phyloP scores from a whole-genome alignment of 2,113 vertebrate species.

The Myiozetetes cayanensis region DNA sequence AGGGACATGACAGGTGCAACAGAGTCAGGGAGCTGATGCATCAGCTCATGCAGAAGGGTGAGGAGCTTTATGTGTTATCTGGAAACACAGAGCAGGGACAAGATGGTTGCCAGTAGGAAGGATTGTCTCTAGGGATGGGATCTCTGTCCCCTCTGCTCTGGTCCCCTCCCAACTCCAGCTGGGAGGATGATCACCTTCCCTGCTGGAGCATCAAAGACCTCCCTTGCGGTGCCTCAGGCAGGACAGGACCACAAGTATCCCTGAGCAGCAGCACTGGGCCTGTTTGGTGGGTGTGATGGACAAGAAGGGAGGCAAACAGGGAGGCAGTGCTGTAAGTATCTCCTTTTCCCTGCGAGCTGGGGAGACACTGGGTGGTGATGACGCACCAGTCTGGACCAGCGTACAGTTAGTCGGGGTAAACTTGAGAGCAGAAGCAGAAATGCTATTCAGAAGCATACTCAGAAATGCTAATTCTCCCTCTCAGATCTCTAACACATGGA shows the following conservation, averaged over 20 bases:
- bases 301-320: neutral
- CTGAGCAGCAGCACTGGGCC: neutral
- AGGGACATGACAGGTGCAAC: fast-evolving
- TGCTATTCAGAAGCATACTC: neutral
- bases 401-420: neutral
- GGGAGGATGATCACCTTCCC: neutral
- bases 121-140: neutral
- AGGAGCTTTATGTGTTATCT: neutral
- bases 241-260: neutral
- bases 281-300: neutral
- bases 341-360: neutral
- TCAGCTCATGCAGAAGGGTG: neutral
- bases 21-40: neutral
- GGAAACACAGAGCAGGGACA: neutral
- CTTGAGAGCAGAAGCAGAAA: neutral
- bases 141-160: neutral
- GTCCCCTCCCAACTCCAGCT: neutral
- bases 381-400: neutral
- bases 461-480: neutral
- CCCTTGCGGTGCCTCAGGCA: neutral
- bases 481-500: neutral
- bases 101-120: neutral
- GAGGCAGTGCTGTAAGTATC: neutral
- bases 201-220: neutral
- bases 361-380: fast-evolving